phyloP scores from a whole-genome alignment of 2,888 invertebrate species.

The Pristionchus entomophagus region DNA sequence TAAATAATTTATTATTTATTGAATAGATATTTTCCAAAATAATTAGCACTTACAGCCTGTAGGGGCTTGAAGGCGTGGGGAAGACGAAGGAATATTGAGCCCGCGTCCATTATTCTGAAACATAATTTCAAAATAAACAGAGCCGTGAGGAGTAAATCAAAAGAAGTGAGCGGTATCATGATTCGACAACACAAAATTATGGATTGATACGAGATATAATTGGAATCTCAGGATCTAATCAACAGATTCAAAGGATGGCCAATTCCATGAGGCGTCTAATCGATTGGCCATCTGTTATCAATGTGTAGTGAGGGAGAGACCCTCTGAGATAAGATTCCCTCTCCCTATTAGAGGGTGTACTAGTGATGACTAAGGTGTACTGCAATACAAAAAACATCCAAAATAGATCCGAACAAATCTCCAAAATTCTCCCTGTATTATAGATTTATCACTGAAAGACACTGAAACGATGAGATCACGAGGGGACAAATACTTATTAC shows the following conservation, averaged over 20 bases:
- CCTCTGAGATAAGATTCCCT: neutral
- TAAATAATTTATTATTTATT: slow-evolving; percentile 51
- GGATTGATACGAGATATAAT: neutral
- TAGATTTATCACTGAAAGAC: slow-evolving; percentile 29
- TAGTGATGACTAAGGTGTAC: neutral
- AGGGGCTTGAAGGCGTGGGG: slow-evolving; percentile 74
- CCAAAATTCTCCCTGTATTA: neutral
- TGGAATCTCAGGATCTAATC: neutral
- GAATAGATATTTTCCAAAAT: neutral
- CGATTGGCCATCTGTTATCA: slow-evolving; percentile 25
- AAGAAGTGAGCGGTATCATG: neutral
- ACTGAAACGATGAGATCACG: slow-evolving; percentile 11
- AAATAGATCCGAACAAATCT: neutral
- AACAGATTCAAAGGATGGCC: neutral
- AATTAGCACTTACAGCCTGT: slow-evolving; percentile 64
- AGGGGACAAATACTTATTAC: slow-evolving; percentile 13
- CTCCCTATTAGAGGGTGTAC: neutral
- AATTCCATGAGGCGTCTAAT: neutral
- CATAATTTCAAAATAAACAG: neutral
- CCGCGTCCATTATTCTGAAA: neutral
- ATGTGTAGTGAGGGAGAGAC: neutral
- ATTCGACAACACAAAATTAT: neutral
- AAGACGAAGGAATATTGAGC: slow-evolving; percentile 59
- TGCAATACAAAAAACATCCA: too few species aligned
- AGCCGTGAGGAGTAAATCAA: neutral